These are phyloP conservation scores for Cantharis rustica DNA, from an alignment of 2,888 invertebrate species.

Conservation along the genomic window DNA sequence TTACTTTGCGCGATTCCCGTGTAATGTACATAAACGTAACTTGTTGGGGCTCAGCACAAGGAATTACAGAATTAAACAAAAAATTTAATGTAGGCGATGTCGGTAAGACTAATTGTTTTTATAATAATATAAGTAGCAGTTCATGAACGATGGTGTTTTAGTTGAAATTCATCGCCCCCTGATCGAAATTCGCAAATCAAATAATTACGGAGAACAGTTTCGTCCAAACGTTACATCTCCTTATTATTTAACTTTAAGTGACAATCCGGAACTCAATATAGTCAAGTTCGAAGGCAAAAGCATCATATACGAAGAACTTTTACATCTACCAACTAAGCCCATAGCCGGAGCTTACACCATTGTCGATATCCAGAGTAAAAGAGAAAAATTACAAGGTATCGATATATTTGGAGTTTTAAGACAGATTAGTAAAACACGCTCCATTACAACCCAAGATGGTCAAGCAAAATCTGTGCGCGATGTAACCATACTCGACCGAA, in stretches of 20 bases:
- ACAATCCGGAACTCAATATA: constrained; percentile 59
- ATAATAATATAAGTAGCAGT: not conserved
- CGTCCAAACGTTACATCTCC: constrained; percentile 70
- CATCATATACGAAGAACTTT: constrained; percentile 58
- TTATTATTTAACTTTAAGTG: constrained; percentile 68
- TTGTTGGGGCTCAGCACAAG: constrained; percentile 73
- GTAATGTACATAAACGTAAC: constrained; percentile 75
- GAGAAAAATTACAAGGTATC: constrained; percentile 49
- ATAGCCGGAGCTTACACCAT: constrained; percentile 60
- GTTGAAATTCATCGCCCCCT: constrained; percentile 74
- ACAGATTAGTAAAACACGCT: constrained; percentile 64
- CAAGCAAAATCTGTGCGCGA: constrained; percentile 64
- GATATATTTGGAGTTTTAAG: constrained; percentile 74
- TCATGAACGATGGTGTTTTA: constrained; percentile 41
- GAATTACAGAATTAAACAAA: constrained; percentile 65
- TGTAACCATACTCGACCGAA: constrained; percentile 69
- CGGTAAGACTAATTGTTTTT: constrained; percentile 56
- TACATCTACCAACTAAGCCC: constrained; percentile 70
- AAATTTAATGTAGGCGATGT: constrained; percentile 72
- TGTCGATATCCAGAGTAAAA: constrained; percentile 59
- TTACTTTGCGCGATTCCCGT: constrained; percentile 75
- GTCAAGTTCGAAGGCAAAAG: constrained; percentile 62
- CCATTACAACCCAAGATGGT: constrained; percentile 66
- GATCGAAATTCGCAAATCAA: constrained; percentile 59
- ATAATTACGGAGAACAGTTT: constrained; percentile 64